Evolutionary conservation across 2,888 invertebrate genomes (phyloP).

Genomic region (Andrena hattorfiana): DNA sequence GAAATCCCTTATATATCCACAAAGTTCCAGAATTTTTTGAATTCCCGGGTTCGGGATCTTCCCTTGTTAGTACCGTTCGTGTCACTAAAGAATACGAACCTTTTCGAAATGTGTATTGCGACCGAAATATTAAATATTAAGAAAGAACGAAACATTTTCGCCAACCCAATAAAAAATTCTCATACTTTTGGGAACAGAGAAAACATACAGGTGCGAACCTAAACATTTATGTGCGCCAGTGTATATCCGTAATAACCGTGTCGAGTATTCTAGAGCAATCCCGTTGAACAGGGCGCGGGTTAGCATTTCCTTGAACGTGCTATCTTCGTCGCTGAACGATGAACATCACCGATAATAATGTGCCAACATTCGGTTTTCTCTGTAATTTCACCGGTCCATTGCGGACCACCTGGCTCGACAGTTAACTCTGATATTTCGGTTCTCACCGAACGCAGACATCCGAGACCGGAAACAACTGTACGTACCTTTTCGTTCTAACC

Average conservation of each 20-base stretch:
- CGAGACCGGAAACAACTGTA: background rate
- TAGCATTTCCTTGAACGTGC: conserved; percentile 39
- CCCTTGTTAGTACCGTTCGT: no score
- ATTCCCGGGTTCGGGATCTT: no score
- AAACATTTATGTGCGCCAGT: conserved; percentile 3
- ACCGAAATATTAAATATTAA: no score
- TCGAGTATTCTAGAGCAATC: conserved; percentile 27
- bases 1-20: no score
- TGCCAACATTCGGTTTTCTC: conserved; percentile 57
- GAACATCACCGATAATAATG: conserved; percentile 67
- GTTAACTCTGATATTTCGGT: conserved; percentile 56
- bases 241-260: conserved; percentile 42
- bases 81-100: no score
- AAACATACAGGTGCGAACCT: background rate
- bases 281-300: conserved; percentile 16
- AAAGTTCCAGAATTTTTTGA: no score
- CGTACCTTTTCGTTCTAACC: no score
- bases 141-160: no score
- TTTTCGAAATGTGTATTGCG: no score
- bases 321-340: conserved; percentile 47
- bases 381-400: conserved; percentile 61
- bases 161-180: no score
- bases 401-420: conserved; percentile 62
- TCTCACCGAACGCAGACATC: background rate
- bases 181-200: background rate